phyloP scores from a whole-genome alignment of 2,797 vertebrate genomes.

The Silurus aristotelis region DNA sequence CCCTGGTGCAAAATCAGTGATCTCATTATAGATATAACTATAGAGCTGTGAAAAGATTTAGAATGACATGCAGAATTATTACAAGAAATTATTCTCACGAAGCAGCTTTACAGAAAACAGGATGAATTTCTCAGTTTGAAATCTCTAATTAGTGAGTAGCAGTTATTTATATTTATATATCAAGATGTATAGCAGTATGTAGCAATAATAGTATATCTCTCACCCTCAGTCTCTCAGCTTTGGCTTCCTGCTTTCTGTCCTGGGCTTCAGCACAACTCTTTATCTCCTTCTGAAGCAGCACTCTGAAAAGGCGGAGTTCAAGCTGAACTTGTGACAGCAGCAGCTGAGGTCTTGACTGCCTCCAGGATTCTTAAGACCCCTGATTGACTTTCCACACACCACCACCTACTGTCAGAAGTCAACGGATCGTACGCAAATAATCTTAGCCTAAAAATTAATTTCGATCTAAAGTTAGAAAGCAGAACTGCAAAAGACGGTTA shows the following conservation, averaged over 20 bases:
- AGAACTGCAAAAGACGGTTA: not conserved
- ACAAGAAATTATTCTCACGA: not conserved
- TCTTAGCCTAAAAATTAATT: no score
- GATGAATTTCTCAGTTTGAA: not conserved
- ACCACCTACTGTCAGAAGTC: not conserved
- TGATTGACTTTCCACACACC: not conserved
- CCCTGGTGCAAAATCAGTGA: not conserved
- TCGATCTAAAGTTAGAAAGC: not conserved
- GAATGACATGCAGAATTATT: not conserved
- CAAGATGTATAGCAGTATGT: no score
- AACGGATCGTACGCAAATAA: not conserved
- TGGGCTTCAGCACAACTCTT: not conserved
- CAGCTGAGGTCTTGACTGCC: constrained; percentile 10
- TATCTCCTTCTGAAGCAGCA: not conserved
- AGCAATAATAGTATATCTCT: not conserved
- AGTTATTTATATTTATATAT: no score
- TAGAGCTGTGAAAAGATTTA: not conserved
- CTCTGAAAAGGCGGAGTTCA: not conserved
- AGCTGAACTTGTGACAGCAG: constrained; percentile 8
- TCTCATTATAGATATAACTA: not conserved
- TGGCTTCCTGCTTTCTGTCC: not conserved
- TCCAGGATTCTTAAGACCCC: not conserved
- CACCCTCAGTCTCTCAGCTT: not conserved
- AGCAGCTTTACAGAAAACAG: not conserved
- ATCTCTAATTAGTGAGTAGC: not conserved